Percentiles rank a stretch among this genome's conserved stretches.
phyloP scores from a whole-genome alignment of 2,888 invertebrate genomes.

The Boloria selene region DNA sequence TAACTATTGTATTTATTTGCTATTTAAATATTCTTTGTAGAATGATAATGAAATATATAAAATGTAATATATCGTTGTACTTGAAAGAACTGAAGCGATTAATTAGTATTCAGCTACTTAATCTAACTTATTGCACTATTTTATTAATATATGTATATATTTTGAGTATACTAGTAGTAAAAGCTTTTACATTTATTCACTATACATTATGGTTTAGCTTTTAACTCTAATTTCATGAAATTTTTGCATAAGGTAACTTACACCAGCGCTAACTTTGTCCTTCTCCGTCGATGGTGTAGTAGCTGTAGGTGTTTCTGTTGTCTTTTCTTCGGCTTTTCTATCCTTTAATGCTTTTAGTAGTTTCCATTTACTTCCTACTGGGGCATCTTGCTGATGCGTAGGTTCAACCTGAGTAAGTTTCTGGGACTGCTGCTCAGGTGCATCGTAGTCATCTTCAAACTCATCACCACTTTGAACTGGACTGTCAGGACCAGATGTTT shows the following conservation, averaged over 20 bases:
- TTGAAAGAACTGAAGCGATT: neutral
- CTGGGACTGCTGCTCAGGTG: slow-evolving; percentile 74
- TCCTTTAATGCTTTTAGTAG: slow-evolving; percentile 94
- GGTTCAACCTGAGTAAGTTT: slow-evolving; percentile 54
- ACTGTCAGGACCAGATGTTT: slow-evolving; percentile 94
- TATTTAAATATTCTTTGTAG: neutral
- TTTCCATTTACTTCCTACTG: slow-evolving; percentile 94
- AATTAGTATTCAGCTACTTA: neutral
- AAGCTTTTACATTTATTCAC: slow-evolving; percentile 8
- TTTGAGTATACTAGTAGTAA: neutral
- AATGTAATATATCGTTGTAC: no score
- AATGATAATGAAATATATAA: no score
- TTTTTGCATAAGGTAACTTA: slow-evolving; percentile 85
- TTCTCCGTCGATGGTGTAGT: slow-evolving; percentile 83
- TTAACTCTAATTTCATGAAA: slow-evolving; percentile 86
- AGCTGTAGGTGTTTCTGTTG: slow-evolving; percentile 85
- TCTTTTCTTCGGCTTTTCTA: slow-evolving; percentile 93
- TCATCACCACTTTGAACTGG: slow-evolving; percentile 89
- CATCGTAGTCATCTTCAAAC: slow-evolving; percentile 85
- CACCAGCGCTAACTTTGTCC: slow-evolving; percentile 87
- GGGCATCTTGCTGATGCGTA: slow-evolving; percentile 77
- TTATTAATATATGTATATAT: neutral
- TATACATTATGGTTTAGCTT: slow-evolving; percentile 64
- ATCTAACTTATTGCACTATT: slow-evolving; percentile 11
- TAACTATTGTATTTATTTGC: neutral